Evolutionary conservation across 2,888 invertebrate species (phyloP), one percentile per base, ranked within the genome.

Genomic region (Ochlodes sylvanus): DNA sequence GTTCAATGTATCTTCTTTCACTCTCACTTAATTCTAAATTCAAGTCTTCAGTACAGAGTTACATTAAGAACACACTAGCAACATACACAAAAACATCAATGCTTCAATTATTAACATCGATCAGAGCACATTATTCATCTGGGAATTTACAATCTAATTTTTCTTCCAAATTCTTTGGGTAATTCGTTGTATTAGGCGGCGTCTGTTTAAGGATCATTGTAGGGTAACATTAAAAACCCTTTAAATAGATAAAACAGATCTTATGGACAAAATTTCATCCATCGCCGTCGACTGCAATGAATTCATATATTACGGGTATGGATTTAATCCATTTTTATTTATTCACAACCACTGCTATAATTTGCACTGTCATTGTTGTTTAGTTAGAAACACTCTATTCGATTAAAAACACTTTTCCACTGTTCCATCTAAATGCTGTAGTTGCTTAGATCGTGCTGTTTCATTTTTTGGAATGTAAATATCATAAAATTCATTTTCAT

Each of bases 401-500:
- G 9, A 44, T 47, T 38, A 55, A 14, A 60, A 34, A 19, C 55
- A 44, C 21, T 41, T 58, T 63, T 50, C 50, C 19, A 17, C 19
- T 21, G 17, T 12, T 50, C 27, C 50, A 10, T 68, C 62, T 63
- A 68, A 58, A 34, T 68, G 17, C 19, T 67, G 61, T 21, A 67
- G 15, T 7, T 67, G 61, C 7, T 67, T 67, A 0, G 67, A 67
- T 61, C 67, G 44, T 14, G 44, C 19, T 5, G 61, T 61, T n/a
- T 38, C 62, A 34, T 50, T 68, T n/a, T 75, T 68, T 6, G 60
- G 42, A 17, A 60, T 27, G 44, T 64, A 55, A 27, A 52, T 6
- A 6, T 62, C 70, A 73, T 85, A 85, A 54, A 90, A 87, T 41
- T 84, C 90, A 38, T 84, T 86, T 1, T 88, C 93, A 76, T 93